A percentile compares a stretch with the other conserved stretches of the same genome.
Evolutionary conservation across 2,888 invertebrate genomes (phyloP).

Genomic region (Zele albiditarsus): DNA sequence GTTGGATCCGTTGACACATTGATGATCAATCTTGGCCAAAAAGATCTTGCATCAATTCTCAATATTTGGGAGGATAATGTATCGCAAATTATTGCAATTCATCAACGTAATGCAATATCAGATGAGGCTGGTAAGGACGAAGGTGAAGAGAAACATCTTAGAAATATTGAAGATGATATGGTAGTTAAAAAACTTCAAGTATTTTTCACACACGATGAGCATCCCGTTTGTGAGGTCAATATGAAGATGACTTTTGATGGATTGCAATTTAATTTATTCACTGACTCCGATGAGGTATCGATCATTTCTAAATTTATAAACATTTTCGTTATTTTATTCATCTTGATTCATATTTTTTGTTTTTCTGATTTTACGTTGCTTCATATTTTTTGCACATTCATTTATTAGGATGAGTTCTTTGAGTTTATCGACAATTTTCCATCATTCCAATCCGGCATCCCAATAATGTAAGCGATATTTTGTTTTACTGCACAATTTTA

Average conservation of each 20-base stretch:
- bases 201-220: conserved; percentile 82
- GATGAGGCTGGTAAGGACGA: conserved; percentile 25
- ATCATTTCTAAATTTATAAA: background rate
- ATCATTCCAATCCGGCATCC: conserved; percentile 46
- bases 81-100: conserved; percentile 67
- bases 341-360: conserved; percentile 12
- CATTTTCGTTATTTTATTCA: background rate
- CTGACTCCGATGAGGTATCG: conserved; percentile 81
- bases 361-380: conserved; percentile 37
- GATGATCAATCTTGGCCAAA: conserved; percentile 82
- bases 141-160: conserved; percentile 50
- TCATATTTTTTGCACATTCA: conserved; percentile 15
- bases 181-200: conserved; percentile 82
- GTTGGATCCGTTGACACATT: conserved; percentile 80
- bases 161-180: conserved; percentile 70
- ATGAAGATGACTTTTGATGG: conserved; percentile 80
- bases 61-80: conserved; percentile 84
- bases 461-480: conserved; percentile 49
- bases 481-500: conserved; percentile 31
- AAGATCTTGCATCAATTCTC: conserved; percentile 82
- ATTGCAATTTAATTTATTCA: conserved; percentile 81
- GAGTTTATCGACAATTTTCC: conserved; percentile 46
- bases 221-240: conserved; percentile 62
- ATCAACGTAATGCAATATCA: conserved; percentile 56
- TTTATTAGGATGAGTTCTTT: conserved; percentile 49